These are phyloP conservation scores for Centropus bengalensis DNA, from an alignment of 2,113 vertebrate species.

Conservation along the genomic window DNA sequence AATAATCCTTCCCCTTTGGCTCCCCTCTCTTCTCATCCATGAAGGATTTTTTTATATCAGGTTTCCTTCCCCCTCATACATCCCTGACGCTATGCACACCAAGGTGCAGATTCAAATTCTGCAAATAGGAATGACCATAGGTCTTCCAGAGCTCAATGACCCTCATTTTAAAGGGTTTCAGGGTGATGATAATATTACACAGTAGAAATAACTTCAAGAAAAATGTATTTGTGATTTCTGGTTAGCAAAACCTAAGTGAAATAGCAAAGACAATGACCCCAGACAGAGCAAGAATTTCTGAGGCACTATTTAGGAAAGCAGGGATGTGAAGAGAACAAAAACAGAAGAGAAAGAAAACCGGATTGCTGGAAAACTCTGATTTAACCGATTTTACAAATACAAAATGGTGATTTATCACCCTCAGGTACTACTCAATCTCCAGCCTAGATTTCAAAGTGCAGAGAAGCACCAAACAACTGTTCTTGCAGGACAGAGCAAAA, in stretches of 20 bases:
- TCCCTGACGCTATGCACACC: not conserved
- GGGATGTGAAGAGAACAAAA: not conserved
- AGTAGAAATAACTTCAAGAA: not conserved
- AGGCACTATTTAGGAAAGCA: not conserved
- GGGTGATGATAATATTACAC: not conserved
- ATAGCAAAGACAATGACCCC: not conserved
- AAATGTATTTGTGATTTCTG: not conserved
- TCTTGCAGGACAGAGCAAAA: not conserved
- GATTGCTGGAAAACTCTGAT: not conserved
- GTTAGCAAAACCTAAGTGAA: not conserved
- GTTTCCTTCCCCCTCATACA: not conserved
- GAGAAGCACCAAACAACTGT: not conserved
- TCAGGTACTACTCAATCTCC: not conserved
- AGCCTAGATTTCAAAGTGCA: not conserved
- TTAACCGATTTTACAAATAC: not conserved
- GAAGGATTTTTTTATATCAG: not conserved
- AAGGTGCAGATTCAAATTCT: rapidly evolving
- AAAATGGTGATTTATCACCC: not conserved
- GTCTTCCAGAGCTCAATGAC: not conserved
- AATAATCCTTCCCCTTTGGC: not conserved
- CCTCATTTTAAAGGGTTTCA: not conserved
- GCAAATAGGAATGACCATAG: not conserved
- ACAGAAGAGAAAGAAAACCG: not conserved
- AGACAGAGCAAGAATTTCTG: not conserved
- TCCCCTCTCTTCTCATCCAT: not conserved